Evolutionary conservation across 2,888 invertebrate species (phyloP).

Genomic region (Mythimna ferrago): DNA sequence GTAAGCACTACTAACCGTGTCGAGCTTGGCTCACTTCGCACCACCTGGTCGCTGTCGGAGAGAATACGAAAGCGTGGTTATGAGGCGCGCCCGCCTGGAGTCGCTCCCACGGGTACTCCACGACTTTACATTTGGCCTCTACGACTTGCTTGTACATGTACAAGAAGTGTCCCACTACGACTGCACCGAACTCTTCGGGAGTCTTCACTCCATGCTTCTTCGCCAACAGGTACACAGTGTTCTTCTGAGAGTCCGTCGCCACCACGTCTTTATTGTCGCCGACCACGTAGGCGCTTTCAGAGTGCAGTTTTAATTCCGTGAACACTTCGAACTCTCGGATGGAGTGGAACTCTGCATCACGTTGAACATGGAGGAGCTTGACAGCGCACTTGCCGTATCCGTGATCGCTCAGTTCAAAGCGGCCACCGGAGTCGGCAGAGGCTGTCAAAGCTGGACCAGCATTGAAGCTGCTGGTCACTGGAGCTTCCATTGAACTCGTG

Average conservation of each 20-base stretch:
- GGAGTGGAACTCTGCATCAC: slow-evolving; percentile 92
- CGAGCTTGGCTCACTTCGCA: slow-evolving; percentile 93
- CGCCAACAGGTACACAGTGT: slow-evolving; percentile 94
- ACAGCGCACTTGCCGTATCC: slow-evolving; percentile 94
- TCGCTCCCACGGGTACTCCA: slow-evolving; percentile 95
- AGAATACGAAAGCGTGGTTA: slow-evolving; percentile 94
- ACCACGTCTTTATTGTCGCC: slow-evolving; percentile 95
- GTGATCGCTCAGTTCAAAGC: slow-evolving; percentile 92
- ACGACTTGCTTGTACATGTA: slow-evolving; percentile 94
- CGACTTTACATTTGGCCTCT: slow-evolving; percentile 92
- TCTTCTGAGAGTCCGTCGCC: slow-evolving; percentile 96
- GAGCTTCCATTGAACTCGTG: slow-evolving; percentile 78
- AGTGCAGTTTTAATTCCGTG: slow-evolving; percentile 93
- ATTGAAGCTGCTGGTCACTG: slow-evolving; percentile 46
- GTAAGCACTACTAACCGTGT: slow-evolving; percentile 89
- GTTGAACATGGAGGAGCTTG: slow-evolving; percentile 93
- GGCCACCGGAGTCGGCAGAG: slow-evolving; percentile 85
- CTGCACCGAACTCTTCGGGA: slow-evolving; percentile 94
- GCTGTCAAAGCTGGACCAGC: slow-evolving; percentile 77
- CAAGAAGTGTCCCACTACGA: slow-evolving; percentile 94
- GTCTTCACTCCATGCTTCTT: slow-evolving; percentile 94
- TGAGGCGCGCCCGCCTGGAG: slow-evolving; percentile 90
- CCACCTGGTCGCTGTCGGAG: slow-evolving; percentile 92
- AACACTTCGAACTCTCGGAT: slow-evolving; percentile 94
- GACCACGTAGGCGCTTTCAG: slow-evolving; percentile 93